Percentiles rank a stretch among this genome's conserved stretches.
phyloP scores from a whole-genome alignment of 2,113 vertebrate species.

The Corythornis cristatus region DNA sequence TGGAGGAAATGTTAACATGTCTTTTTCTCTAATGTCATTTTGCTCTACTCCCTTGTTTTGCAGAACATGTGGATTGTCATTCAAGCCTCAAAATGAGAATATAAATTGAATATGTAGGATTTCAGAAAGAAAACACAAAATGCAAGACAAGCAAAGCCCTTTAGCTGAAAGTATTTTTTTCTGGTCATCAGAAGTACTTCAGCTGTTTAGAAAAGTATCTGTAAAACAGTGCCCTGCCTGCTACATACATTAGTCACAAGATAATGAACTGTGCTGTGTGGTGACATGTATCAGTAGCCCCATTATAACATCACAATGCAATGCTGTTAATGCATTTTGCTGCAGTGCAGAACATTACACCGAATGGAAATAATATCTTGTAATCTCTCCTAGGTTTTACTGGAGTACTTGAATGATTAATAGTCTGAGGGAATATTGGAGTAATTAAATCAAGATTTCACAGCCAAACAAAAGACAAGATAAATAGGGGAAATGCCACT shows the following conservation, averaged over 20 bases:
- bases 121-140: conserved; percentile 29
- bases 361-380: conserved; percentile 22
- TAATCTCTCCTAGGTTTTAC: conserved; percentile 36
- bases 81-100: conserved; percentile 5
- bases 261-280: conserved; percentile 30
- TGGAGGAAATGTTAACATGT: conserved; percentile 8
- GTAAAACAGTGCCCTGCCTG: conserved; percentile 1
- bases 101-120: not conserved
- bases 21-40: conserved; percentile 16
- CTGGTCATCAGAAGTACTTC: not conserved
- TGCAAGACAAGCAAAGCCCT: not conserved
- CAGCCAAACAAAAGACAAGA: conserved; percentile 43
- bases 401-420: conserved; percentile 18
- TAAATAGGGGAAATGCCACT: conserved; percentile 28
- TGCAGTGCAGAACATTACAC: conserved; percentile 38
- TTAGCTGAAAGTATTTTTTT: not conserved
- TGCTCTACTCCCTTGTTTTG: not conserved
- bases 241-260: conserved; percentile 11
- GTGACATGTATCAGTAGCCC: conserved; percentile 2
- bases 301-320: conserved; percentile 48
- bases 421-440: conserved; percentile 29
- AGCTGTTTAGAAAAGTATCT: not conserved
- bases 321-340: conserved; percentile 47
- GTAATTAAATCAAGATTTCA: conserved; percentile 60
- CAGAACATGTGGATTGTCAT: conserved; percentile 18